phyloP scores from a whole-genome alignment of 2,797 vertebrate genomes.

The Luscinia megarhynchos region DNA sequence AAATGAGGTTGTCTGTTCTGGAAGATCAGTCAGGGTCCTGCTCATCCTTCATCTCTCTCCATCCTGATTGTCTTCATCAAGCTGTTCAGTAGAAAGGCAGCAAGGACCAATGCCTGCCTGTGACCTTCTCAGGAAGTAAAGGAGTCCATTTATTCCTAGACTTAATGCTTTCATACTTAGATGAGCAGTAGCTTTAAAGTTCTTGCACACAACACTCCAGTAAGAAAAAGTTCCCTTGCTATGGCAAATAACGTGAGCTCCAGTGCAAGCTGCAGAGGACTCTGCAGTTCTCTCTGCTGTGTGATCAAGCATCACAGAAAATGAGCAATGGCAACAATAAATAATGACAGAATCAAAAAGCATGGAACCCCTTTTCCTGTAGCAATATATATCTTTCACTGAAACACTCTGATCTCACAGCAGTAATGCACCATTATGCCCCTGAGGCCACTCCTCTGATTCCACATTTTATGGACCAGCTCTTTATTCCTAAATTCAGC shows the following conservation, averaged over 20 bases:
- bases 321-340: conserved; percentile 36
- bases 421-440: conserved; percentile 55
- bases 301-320: neutral
- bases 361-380: conserved; percentile 51
- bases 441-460: conserved; percentile 59
- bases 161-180: neutral
- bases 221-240: neutral
- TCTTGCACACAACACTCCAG: neutral
- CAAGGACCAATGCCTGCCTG: neutral
- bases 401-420: conserved; percentile 61
- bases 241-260: neutral
- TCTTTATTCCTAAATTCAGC: conserved; percentile 61
- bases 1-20: neutral
- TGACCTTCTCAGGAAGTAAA: neutral
- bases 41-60: neutral
- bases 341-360: conserved; percentile 53
- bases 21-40: neutral
- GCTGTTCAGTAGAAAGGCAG: neutral
- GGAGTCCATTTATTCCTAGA: neutral
- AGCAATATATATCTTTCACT: conserved; percentile 54
- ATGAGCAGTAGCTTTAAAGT: neutral
- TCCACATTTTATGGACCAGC: conserved; percentile 65
- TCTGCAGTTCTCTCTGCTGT: neutral
- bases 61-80: neutral
- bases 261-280: neutral